A percentile compares a stretch with the other conserved stretches of the same genome.
These are phyloP conservation scores for Drosophila quadrilineata DNA, from an alignment of 1,140 invertebrate genomes.

Conservation along the genomic window DNA sequence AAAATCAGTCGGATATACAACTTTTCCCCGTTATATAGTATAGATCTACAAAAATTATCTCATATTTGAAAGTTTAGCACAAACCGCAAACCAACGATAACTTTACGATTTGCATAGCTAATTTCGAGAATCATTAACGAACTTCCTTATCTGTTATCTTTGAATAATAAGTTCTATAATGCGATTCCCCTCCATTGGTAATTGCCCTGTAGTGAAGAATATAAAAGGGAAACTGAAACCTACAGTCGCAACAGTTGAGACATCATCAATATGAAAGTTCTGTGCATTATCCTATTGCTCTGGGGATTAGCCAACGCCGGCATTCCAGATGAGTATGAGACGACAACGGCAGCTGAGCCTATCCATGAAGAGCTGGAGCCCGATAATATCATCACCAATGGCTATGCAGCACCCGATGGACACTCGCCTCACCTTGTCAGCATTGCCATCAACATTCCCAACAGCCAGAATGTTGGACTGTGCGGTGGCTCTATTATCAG, in stretches of 20 bases:
- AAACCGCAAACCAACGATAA: too few species aligned
- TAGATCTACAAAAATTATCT: too few species aligned
- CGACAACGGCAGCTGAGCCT: neutral
- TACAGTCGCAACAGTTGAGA: neutral
- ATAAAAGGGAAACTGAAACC: neutral
- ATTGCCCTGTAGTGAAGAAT: neutral
- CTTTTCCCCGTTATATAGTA: too few species aligned
- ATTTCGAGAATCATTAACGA: neutral
- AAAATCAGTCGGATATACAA: too few species aligned
- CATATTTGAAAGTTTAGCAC: too few species aligned
- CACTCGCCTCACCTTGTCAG: conserved; percentile 83
- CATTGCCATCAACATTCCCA: conserved; percentile 65
- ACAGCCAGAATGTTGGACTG: conserved; percentile 48
- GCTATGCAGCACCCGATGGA: conserved; percentile 57
- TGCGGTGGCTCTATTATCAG: conserved; percentile 84
- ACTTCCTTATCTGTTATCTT: neutral
- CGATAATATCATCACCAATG: conserved; percentile 49
- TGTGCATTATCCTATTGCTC: conserved; percentile 20
- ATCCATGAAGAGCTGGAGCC: neutral
- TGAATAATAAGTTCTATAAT: too few species aligned
- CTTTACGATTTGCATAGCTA: neutral
- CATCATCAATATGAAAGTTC: conserved; percentile 33
- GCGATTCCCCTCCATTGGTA: too few species aligned
- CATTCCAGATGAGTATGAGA: conserved; percentile 14
- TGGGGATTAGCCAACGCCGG: conserved; percentile 20